Evolutionary conservation across 2,113 vertebrate genomes (phyloP).

Genomic region (Laticauda laticaudata): DNA sequence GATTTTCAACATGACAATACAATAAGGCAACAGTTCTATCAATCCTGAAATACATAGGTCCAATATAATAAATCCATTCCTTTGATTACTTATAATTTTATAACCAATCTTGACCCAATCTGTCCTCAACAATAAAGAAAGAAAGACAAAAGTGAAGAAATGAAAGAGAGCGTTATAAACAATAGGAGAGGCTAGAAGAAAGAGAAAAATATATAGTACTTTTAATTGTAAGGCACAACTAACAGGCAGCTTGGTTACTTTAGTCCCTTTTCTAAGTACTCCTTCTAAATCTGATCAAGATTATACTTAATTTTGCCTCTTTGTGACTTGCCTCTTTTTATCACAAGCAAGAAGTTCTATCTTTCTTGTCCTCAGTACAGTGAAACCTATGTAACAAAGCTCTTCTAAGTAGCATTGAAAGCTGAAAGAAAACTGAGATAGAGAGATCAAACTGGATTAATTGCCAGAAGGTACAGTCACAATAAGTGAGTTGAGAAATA

Average conservation of each 20-base stretch:
- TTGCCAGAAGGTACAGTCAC: not conserved
- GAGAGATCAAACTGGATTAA: not conserved
- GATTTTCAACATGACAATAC: slow-evolving; percentile 23
- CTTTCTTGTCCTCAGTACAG: not conserved
- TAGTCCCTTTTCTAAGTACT: not conserved
- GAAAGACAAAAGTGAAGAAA: not conserved
- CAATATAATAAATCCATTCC: not conserved
- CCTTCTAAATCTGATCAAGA: not conserved
- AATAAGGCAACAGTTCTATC: slow-evolving; percentile 5
- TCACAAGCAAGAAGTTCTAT: not conserved
- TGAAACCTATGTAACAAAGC: not conserved
- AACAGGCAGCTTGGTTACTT: not conserved
- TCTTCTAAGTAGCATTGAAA: not conserved
- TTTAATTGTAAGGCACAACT: not conserved
- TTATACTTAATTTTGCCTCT: no score
- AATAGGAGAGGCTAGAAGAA: not conserved
- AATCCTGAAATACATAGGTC: not conserved
- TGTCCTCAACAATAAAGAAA: not conserved
- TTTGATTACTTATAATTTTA: not conserved
- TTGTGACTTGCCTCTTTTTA: not conserved
- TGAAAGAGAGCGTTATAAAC: not conserved
- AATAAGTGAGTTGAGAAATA: not conserved
- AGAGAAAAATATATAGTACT: not conserved
- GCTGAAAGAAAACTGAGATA: not conserved
- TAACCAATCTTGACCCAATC: not conserved